Percentiles rank a stretch among this genome's conserved stretches.
phyloP scores from a whole-genome alignment of 2,797 vertebrate genomes.

The Choloepus didactylus region DNA sequence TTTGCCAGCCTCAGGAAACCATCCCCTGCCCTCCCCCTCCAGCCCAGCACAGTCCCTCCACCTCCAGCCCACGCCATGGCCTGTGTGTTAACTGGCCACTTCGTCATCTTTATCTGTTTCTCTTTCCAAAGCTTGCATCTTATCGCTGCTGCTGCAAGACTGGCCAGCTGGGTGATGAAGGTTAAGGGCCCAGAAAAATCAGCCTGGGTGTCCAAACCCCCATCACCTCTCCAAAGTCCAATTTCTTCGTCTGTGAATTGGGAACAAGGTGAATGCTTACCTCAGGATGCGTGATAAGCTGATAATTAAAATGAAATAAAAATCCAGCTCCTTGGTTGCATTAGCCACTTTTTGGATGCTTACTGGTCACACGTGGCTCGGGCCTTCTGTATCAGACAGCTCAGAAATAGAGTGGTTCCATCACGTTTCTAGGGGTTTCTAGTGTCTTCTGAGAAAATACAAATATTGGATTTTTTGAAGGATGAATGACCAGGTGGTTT shows the following conservation, averaged over 20 bases:
- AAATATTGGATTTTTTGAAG: not conserved
- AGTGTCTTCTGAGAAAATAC: not conserved
- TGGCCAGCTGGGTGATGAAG: not conserved
- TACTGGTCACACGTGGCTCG: not conserved
- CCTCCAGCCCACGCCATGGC: not conserved
- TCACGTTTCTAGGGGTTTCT: not conserved
- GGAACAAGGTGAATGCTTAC: not conserved
- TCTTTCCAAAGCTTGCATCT: not conserved
- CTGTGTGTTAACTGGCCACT: not conserved
- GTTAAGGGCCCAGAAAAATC: not conserved
- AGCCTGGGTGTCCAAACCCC: not conserved
- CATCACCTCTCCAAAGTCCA: not conserved
- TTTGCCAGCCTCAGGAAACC: not conserved
- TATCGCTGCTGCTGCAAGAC: not conserved
- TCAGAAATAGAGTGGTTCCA: not conserved
- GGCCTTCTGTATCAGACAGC: not conserved
- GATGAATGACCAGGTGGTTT: not conserved
- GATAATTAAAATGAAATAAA: not conserved
- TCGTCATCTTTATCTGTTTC: not conserved
- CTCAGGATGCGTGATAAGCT: no score
- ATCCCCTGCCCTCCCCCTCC: not conserved
- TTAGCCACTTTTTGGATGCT: not conserved
- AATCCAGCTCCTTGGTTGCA: not conserved
- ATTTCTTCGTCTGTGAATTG: slow-evolving; percentile 10
- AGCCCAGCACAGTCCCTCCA: not conserved